These are phyloP conservation scores for Pectinophora gossypiella DNA, from an alignment of 1,140 invertebrate genomes.

Conservation along the genomic window DNA sequence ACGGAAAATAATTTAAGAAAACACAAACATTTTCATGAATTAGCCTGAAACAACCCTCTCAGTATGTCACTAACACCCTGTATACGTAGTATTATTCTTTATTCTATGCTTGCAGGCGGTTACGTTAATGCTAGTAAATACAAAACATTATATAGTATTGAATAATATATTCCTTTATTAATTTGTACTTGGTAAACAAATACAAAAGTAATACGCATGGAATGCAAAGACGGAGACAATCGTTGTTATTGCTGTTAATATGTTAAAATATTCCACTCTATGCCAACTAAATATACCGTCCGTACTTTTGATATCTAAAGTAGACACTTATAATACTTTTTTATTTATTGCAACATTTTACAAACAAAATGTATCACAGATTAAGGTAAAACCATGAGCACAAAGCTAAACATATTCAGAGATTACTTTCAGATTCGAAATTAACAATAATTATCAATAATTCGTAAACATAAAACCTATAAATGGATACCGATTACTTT, in stretches of 20 bases:
- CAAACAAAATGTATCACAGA: slow-evolving; percentile 68
- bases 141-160: slow-evolving; percentile 14
- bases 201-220: slow-evolving; percentile 38
- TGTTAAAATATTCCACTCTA: slow-evolving; percentile 22
- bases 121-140: not conserved
- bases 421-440: slow-evolving; percentile 15
- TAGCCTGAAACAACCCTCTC: too few relatives aligned
- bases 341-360: slow-evolving; percentile 63
- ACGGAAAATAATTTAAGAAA: too few relatives aligned
- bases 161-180: slow-evolving; percentile 61
- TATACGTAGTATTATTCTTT: too few relatives aligned
- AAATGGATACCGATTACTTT: not conserved
- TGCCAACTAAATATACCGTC: not conserved
- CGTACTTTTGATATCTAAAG: not conserved
- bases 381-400: slow-evolving; percentile 50
- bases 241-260: slow-evolving; percentile 40
- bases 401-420: slow-evolving; percentile 14
- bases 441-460: too few relatives aligned
- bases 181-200: slow-evolving; percentile 57
- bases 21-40: too few relatives aligned
- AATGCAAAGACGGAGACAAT: slow-evolving; percentile 58
- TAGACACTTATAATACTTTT: slow-evolving; percentile 44
- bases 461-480: not conserved
- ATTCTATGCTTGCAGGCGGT: too few relatives aligned
- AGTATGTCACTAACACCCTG: too few relatives aligned